phyloP scores from a whole-genome alignment of 2,113 vertebrate species.

The Leiothrix lutea region DNA sequence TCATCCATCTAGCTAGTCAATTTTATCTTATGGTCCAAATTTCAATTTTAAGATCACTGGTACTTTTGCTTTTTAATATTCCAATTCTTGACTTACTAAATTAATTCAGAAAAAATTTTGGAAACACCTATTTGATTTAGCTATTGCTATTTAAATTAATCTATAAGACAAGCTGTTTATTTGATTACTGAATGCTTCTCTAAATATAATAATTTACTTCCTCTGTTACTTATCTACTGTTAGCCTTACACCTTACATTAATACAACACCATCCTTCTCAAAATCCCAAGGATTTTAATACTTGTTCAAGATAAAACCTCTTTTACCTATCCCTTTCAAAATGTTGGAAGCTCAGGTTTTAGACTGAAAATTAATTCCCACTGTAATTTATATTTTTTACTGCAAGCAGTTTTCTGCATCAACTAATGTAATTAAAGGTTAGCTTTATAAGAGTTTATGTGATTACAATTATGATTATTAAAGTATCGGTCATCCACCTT shows the following conservation, averaged over 20 bases:
- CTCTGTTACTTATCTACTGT: background rate
- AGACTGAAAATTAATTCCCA: slow-evolving; percentile 52
- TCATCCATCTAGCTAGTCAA: background rate
- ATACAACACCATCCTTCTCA: background rate
- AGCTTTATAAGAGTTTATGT: slow-evolving; percentile 49
- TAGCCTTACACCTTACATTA: background rate
- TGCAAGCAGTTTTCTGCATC: slow-evolving; percentile 46
- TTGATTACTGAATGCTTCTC: background rate
- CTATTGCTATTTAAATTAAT: background rate
- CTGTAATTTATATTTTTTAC: slow-evolving; percentile 55
- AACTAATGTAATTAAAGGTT: slow-evolving; percentile 73
- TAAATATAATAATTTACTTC: background rate
- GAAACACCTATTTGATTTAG: background rate
- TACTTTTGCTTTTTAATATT: background rate
- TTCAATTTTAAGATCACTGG: background rate
- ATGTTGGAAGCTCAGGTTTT: background rate
- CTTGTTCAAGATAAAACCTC: background rate
- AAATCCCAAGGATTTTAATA: background rate
- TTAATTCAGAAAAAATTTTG: background rate
- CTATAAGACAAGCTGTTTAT: background rate
- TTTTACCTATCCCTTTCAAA: background rate
- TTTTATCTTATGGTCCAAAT: background rate
- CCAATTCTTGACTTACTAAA: background rate
- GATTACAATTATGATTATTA: slow-evolving; percentile 71
- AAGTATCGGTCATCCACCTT: slow-evolving; percentile 66